Evolutionary conservation across 2,113 vertebrate genomes (phyloP).

Genomic region (Gasterosteus nipponicus): DNA sequence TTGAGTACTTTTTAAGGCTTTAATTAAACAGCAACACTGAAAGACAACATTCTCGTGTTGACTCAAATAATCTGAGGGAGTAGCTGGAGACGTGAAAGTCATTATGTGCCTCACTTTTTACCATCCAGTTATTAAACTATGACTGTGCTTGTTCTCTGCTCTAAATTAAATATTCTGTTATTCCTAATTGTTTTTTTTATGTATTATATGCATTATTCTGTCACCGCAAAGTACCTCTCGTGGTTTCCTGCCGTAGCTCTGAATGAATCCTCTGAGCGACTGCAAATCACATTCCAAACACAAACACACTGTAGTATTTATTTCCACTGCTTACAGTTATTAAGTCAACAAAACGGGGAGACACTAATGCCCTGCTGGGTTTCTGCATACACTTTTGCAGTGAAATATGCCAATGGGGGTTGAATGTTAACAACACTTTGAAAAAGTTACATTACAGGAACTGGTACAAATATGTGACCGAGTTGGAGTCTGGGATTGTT

Average conservation of each 20-base stretch:
- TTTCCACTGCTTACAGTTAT: constrained; percentile 38
- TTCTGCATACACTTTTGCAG: constrained; percentile 22
- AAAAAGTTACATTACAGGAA: constrained; percentile 26
- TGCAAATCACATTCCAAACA: constrained; percentile 33
- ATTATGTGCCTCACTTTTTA: neutral
- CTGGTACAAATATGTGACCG: constrained; percentile 17
- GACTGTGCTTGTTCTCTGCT: neutral
- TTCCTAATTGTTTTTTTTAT: constrained; percentile 12
- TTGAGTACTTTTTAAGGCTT: constrained; percentile 48
- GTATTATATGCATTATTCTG: constrained; percentile 16
- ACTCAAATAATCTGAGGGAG: constrained; percentile 43
- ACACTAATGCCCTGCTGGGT: constrained; percentile 18
- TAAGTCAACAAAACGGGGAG: constrained; percentile 43
- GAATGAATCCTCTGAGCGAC: constrained; percentile 11
- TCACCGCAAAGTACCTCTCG: constrained; percentile 31
- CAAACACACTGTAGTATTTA: constrained; percentile 38
- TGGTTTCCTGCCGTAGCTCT: constrained; percentile 20
- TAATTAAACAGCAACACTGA: constrained; percentile 46
- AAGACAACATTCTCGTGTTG: constrained; percentile 41
- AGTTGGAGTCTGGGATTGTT: constrained; percentile 25
- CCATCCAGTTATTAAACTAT: constrained; percentile 8
- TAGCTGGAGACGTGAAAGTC: constrained; percentile 19
- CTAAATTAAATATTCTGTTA: neutral
- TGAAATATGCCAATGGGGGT: constrained; percentile 22
- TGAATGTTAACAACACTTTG: constrained; percentile 37